phyloP scores from a whole-genome alignment of 2,113 vertebrate genomes.

The Brachyistius frenatus region DNA sequence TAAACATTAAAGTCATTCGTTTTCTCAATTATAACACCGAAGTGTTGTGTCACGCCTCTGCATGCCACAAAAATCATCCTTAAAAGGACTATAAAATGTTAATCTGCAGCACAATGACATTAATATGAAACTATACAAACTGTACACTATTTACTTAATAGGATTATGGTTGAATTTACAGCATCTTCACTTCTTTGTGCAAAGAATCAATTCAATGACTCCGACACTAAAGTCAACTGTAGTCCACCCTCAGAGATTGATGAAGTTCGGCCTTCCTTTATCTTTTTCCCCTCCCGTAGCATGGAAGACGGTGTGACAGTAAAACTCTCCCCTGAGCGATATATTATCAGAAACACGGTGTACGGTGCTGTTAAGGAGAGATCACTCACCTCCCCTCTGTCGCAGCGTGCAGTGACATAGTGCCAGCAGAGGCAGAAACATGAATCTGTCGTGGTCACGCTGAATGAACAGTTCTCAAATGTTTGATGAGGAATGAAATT shows the following conservation, averaged over 20 bases:
- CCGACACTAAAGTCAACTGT: slow-evolving; percentile 20
- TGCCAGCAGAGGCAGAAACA: neutral
- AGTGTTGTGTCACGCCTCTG: slow-evolving; percentile 10
- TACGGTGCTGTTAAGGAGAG: neutral
- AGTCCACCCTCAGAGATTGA: neutral
- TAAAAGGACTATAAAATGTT: neutral
- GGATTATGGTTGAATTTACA: slow-evolving; percentile 22
- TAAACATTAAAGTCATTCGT: neutral
- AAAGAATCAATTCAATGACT: slow-evolving; percentile 19
- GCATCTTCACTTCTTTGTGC: slow-evolving; percentile 7
- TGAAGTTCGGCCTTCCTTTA: neutral
- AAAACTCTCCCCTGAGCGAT: neutral
- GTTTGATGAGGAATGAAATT: neutral
- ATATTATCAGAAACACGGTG: neutral
- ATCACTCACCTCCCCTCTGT: neutral
- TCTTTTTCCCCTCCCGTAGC: slow-evolving; percentile 23
- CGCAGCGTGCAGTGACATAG: neutral
- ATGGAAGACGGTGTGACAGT: neutral
- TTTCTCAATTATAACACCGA: neutral
- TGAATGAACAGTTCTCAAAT: neutral
- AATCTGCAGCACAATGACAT: slow-evolving; percentile 7
- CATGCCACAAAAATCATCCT: neutral
- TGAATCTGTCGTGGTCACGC: neutral
- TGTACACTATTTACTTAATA: neutral
- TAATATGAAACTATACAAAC: neutral